Evolutionary conservation across 2,797 vertebrate genomes (phyloP).

Genomic region (Lepus townsendii): DNA sequence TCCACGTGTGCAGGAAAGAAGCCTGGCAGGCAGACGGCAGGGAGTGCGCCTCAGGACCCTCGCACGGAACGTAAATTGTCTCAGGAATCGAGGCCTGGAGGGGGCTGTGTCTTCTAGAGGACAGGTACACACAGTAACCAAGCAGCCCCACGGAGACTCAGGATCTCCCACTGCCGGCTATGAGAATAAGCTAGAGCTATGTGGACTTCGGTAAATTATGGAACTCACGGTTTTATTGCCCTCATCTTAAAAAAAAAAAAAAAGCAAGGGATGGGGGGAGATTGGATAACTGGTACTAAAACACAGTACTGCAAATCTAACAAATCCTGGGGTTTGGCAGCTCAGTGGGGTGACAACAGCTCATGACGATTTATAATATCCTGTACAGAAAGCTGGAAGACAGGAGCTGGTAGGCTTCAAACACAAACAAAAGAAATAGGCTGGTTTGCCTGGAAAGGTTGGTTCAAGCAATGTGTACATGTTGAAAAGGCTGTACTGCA

Average conservation of each 20-base stretch:
- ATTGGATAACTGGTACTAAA: too few relatives aligned
- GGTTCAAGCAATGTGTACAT: too few relatives aligned
- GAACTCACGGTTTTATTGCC: constrained; percentile 4
- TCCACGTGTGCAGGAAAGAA: background rate
- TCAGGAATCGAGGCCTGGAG: background rate
- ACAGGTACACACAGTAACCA: background rate
- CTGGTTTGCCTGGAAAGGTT: too few relatives aligned
- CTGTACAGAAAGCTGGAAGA: too few relatives aligned
- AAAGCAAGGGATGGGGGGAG: too few relatives aligned
- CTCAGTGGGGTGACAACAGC: too few relatives aligned
- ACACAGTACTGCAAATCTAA: too few relatives aligned
- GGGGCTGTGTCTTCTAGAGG: constrained; percentile 15
- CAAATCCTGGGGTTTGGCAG: too few relatives aligned
- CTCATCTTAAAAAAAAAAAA: constrained; percentile 25
- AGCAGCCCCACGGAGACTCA: constrained; percentile 2
- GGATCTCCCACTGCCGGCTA: background rate
- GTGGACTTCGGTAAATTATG: background rate
- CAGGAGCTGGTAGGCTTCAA: too few relatives aligned
- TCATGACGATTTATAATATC: too few relatives aligned
- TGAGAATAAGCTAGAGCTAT: background rate
- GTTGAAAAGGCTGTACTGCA: too few relatives aligned
- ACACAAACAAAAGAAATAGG: too few relatives aligned
- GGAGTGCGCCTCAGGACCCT: background rate
- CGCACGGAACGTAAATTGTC: background rate
- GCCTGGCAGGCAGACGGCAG: background rate